Base-by-base conservation (phyloP, 2,797 vertebrate species). In the Meriones psammophilus region DNA sequence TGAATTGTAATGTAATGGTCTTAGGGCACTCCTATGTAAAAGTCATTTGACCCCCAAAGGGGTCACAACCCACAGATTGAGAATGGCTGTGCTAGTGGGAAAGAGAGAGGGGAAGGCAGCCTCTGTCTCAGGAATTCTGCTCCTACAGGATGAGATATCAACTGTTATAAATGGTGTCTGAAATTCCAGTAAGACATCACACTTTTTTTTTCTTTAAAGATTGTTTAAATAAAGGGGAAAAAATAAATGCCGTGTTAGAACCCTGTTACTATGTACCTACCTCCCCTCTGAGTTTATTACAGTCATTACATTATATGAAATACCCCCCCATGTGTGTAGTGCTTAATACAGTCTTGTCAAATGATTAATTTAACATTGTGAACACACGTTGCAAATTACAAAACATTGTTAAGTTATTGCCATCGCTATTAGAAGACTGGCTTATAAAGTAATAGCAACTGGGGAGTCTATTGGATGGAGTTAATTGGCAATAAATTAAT, bases 401-500 rank as follows among this genome's bases (percentile, higher is more conserved):
- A 92, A 94, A 91, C 80, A 64, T 86, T 94, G 73, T 88, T 84
- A 74, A 18, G 68, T 39, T 73, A 73, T 73, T 73, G 68, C 77
- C 81, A n/a, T 71, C 78, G 4, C 77, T 90, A 36, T 60, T 95
- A 92, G 54, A 92, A 73, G 77, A 54, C 81, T 84, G 50, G 54
- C 60, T 95, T 91, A 92, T 92, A 30, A 77, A 91, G 30, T 73
- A 76, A 30, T 42, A 73, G 60, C 89, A 69, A 76, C 84, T 95
- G 33, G 86, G 71, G 74, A 71, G 33, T 80, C 42, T 96, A 36
- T 85, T 88, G 89, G 30, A 92, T 88, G 24, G 74, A 79, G 66
- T 80, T 97, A 92, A 94, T 92, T 89, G 71, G 28, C 78, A 33
- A 88, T 90, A 76, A 94, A 94, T 96, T 94, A 94, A 88, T 92